Evolutionary conservation across 2,113 vertebrate species (phyloP).

Genomic region (Centropus bengalensis): DNA sequence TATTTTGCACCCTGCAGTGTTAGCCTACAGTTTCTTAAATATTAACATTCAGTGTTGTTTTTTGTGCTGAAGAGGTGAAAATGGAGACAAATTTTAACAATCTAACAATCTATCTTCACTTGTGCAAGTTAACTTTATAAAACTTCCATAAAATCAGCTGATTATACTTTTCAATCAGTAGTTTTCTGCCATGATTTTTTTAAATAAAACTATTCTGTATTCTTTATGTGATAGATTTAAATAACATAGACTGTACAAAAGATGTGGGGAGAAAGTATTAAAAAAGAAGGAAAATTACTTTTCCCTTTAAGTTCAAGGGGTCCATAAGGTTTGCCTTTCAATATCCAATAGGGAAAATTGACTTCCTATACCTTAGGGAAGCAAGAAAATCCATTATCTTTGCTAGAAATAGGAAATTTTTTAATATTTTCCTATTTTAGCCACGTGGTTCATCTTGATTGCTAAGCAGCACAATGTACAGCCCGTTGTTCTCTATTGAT

Average conservation of each 20-base stretch:
- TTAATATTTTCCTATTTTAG: conserved; percentile 35
- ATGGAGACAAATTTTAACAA: background rate
- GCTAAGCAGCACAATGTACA: background rate
- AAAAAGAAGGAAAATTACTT: background rate
- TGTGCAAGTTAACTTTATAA: background rate
- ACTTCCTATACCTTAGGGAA: conserved; percentile 4
- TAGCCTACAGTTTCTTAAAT: background rate
- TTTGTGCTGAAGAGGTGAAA: background rate
- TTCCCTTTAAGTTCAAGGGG: background rate
- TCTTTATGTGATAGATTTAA: background rate
- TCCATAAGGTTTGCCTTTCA: conserved; percentile 36
- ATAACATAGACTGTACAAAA: background rate
- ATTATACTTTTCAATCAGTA: background rate
- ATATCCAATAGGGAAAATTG: conserved; percentile 27
- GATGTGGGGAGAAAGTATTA: background rate
- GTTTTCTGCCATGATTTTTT: conserved; percentile 22
- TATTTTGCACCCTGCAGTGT: background rate
- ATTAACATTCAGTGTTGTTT: background rate
- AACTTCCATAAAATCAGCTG: background rate
- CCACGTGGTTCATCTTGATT: conserved; percentile 6
- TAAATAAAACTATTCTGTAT: conserved; percentile 40
- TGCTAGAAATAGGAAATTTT: background rate
- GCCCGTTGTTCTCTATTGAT: background rate
- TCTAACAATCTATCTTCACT: background rate
- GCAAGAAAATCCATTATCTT: conserved; percentile 25